Conservation (phyloP, 1,140 invertebrate species). For the Meteorus sp. region DNA sequence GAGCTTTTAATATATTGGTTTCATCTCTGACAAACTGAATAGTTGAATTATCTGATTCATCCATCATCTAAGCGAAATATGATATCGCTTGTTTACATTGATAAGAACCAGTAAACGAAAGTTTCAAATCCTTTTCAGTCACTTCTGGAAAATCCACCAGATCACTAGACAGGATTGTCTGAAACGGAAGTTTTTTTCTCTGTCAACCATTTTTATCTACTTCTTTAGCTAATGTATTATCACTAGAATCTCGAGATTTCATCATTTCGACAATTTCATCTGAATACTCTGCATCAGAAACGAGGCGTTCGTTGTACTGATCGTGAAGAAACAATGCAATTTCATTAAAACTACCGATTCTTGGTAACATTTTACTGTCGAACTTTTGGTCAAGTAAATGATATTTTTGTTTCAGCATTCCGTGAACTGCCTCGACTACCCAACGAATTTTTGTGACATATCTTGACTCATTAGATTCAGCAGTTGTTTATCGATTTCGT, state of each 20-base stretch:
- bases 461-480: slow-evolving; percentile 40
- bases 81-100: slow-evolving; percentile 28
- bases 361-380: slow-evolving; percentile 35
- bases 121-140: slow-evolving; percentile 25
- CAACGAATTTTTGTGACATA: slow-evolving; percentile 37
- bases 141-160: slow-evolving; percentile 28
- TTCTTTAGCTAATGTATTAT: slow-evolving; percentile 29
- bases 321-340: slow-evolving; percentile 31
- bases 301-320: slow-evolving; percentile 27
- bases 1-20: slow-evolving; percentile 20
- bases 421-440: slow-evolving; percentile 47
- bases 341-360: slow-evolving; percentile 25
- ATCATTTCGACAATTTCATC: slow-evolving; percentile 27
- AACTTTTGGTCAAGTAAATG: slow-evolving; percentile 32
- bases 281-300: slow-evolving; percentile 24
- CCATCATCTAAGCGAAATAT: slow-evolving; percentile 32
- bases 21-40: slow-evolving; percentile 20
- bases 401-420: slow-evolving; percentile 33
- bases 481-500: slow-evolving; percentile 33
- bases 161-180: slow-evolving; percentile 18
- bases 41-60: slow-evolving; percentile 18
- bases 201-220: slow-evolving; percentile 27
- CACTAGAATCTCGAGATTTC: slow-evolving; percentile 16
- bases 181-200: slow-evolving; percentile 25
- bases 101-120: slow-evolving; percentile 28